Base-by-base conservation (phyloP, 2,888 invertebrate species). In the Nemoura dubitans region DNA sequence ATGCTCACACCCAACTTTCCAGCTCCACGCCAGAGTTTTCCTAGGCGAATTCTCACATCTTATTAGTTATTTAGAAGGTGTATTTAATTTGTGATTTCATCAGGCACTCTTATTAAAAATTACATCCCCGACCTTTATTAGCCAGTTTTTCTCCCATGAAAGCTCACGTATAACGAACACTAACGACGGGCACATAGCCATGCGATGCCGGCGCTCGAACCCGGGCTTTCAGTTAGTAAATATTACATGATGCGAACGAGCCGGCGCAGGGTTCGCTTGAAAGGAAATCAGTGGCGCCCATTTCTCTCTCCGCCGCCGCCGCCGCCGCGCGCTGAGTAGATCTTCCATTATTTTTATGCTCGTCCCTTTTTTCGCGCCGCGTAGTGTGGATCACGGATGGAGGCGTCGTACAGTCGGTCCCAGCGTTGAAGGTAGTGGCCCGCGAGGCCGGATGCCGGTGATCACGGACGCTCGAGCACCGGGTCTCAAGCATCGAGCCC, bases 261-360 rank as follows among this genome's bases (percentile, higher is more conserved):
- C 6, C n/a, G 27, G 78, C 78, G 3, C 78, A 2, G 59, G 6
- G 6, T 30, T 14, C 7, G 28, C 28, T 29, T 30, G 81, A 81
- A 81, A 81, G 81, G 81, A 81, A 81, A 81, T 81, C 81, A 81
- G 81, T 27, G 28, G 81, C 26, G 81, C 81, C 28, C 81, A 81
- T 81, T 81, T 81, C 81, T 81, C 81, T 81, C 29, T 30, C 7
- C 7, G 27, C 36, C 59, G 6, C 59, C 16, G n/a, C n/a, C n/a
- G n/a, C n/a, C n/a, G n/a, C n/a, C n/a, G n/a, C n/a, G n/a, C n/a
- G n/a, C n/a, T n/a, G 28, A 29, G 81, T 29, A 29, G 81, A 81
- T 81, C 81, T 81, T 81, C 81, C 81, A 81, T 81, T 81, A 81
- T 81, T 81, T 81, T 81, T 81, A 81, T 81, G 81, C 30, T 10